Conservation (phyloP, 2,113 vertebrate species). For the Tretioscincus oriximinensis region DNA sequence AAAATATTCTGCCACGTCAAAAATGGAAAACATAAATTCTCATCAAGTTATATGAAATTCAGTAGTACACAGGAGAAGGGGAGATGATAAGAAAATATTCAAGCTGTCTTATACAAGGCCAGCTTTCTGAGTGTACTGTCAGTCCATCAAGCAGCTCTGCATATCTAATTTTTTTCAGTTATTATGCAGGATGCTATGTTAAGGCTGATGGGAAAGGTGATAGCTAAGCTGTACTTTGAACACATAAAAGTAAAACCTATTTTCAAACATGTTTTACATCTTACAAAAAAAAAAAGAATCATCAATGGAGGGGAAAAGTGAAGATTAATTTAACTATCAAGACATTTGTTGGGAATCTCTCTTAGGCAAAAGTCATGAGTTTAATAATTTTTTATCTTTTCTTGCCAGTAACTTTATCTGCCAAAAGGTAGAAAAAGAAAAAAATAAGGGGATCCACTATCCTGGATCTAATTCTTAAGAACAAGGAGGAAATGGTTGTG, state of each 20-base stretch:
- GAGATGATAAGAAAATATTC: neutral
- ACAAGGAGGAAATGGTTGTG: no score
- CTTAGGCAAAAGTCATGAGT: no score
- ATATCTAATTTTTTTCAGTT: neutral
- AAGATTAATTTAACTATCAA: no score
- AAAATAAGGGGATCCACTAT: no score
- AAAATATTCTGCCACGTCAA: constrained; percentile 17
- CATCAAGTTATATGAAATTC: neutral
- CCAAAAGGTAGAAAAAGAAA: no score
- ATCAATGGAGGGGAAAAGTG: no score
- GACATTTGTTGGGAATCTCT: no score
- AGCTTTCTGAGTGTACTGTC: neutral
- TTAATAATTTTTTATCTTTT: no score
- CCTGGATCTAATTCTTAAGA: no score
- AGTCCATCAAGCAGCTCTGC: neutral
- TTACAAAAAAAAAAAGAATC: neutral
- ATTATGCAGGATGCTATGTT: constrained; percentile 2
- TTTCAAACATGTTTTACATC: constrained; percentile 19
- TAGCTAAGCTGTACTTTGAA: neutral
- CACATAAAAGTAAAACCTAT: constrained; percentile 10
- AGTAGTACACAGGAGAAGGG: neutral
- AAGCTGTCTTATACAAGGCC: neutral
- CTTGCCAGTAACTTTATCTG: no score
- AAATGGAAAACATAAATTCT: constrained; percentile 27
- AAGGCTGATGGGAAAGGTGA: constrained; percentile 14